Evolutionary conservation across 2,888 invertebrate genomes (phyloP).

Genomic region (Poecilus cupreus): DNA sequence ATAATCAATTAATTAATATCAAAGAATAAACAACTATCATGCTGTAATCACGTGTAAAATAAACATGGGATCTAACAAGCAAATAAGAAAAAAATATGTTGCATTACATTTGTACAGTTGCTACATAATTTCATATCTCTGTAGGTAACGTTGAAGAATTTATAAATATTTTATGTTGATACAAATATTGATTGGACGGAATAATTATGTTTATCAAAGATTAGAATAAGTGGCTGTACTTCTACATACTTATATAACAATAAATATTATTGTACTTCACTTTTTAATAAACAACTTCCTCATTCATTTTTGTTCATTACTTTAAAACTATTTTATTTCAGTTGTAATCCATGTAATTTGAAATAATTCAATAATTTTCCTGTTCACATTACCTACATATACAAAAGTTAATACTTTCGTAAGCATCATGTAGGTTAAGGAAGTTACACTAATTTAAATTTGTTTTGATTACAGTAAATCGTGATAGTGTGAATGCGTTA

Average conservation of each 20-base stretch:
- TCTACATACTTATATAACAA: conserved; percentile 16
- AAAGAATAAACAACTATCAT: conserved; percentile 46
- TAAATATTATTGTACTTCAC: conserved; percentile 12
- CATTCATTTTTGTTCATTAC: neutral
- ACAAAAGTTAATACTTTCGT: no score
- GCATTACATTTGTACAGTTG: neutral
- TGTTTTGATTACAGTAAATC: no score
- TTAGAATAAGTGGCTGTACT: conserved; percentile 11
- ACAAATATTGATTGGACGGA: neutral
- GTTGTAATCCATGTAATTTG: neutral
- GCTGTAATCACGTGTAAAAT: conserved; percentile 31
- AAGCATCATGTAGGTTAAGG: no score
- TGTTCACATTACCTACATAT: no score
- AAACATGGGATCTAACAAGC: conserved; percentile 2
- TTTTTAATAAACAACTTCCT: neutral
- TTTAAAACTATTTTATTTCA: neutral
- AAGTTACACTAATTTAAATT: no score
- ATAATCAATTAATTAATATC: conserved; percentile 50
- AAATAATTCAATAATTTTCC: no score
- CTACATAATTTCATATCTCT: neutral
- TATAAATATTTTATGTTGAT: neutral
- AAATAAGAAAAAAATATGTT: conserved; percentile 29
- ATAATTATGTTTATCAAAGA: conserved; percentile 16
- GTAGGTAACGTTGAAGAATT: neutral
- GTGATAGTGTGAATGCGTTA: no score